Percentiles rank a stretch among this genome's conserved stretches.
Conservation (phyloP, 2,888 invertebrate genomes). For the Galeopsomyia nigrocyanea region DNA sequence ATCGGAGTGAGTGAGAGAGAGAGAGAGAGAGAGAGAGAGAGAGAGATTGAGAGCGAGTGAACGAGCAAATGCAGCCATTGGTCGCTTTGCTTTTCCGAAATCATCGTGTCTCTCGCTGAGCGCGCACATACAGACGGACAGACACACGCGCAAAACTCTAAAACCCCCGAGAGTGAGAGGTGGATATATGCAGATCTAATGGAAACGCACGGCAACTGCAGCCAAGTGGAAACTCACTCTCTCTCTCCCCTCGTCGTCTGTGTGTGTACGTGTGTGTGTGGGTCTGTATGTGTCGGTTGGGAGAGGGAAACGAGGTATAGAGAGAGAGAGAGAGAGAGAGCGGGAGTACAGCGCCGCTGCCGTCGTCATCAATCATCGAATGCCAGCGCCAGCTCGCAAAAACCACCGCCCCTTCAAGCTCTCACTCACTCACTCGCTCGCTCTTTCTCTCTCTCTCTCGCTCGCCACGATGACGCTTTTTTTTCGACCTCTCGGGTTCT, state of each 20-base stretch:
- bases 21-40: no score
- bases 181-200: slow-evolving; percentile 19
- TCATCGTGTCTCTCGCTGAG: slow-evolving; percentile 55
- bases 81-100: slow-evolving; percentile 60
- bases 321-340: slow-evolving; percentile 31
- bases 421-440: slow-evolving; percentile 42
- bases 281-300: no score
- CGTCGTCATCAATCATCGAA: slow-evolving; percentile 68
- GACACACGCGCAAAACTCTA: slow-evolving; percentile 36
- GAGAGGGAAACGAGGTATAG: no score
- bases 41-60: no score
- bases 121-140: slow-evolving; percentile 47
- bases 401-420: slow-evolving; percentile 50
- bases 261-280: slow-evolving; percentile 5
- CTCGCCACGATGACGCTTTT: slow-evolving; percentile 5
- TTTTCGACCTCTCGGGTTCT: neutral
- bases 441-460: slow-evolving; percentile 41
- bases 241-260: slow-evolving; percentile 13
- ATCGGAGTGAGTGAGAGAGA: slow-evolving; percentile 57
- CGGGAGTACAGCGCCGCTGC: slow-evolving; percentile 45
- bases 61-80: slow-evolving; percentile 53
- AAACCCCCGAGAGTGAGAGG: neutral
- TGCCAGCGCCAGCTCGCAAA: slow-evolving; percentile 65
- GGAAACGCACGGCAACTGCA: slow-evolving; percentile 43
- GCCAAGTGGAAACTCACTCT: slow-evolving; percentile 43